Evolutionary conservation across 2,888 invertebrate genomes (phyloP).

Genomic region (Aleiodes leptofemur): DNA sequence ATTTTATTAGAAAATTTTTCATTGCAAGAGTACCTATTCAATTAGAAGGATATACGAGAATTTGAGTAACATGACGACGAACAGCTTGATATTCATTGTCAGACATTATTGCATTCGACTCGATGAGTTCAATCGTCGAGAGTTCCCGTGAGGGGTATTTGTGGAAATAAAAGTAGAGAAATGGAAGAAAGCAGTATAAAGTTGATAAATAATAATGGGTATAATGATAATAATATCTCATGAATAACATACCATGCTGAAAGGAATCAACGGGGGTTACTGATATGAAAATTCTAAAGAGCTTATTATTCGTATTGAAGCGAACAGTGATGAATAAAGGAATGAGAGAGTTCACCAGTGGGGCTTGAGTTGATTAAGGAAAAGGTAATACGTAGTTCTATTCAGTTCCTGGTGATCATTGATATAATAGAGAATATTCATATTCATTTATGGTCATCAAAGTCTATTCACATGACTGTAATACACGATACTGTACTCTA

Average conservation of each 20-base stretch:
- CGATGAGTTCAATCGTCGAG: conserved; percentile 25
- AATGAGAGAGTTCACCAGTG: conserved; percentile 29
- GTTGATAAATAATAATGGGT: neutral
- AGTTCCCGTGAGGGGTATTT: conserved; percentile 16
- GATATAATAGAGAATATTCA: conserved; percentile 58
- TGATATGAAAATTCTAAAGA: conserved; percentile 52
- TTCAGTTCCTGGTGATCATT: conserved; percentile 37
- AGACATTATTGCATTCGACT: conserved; percentile 25
- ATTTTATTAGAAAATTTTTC: conserved; percentile 6
- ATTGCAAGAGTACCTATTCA: neutral
- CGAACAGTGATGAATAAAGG: conserved; percentile 18
- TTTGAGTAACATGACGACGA: conserved; percentile 2
- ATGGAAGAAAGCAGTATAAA: neutral
- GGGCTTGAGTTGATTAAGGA: conserved; percentile 56
- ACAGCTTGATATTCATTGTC: conserved; percentile 30
- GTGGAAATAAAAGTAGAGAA: conserved; percentile 5
- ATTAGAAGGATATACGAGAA: neutral
- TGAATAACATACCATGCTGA: conserved; percentile 42
- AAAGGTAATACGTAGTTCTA: conserved; percentile 54
- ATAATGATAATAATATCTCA: conserved; percentile 29
- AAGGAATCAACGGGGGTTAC: conserved; percentile 41
- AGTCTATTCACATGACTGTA: conserved; percentile 55
- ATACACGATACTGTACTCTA: conserved; percentile 54
- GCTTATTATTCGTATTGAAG: conserved; percentile 49
- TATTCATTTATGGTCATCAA: conserved; percentile 58